Percentiles rank a stretch among this genome's conserved stretches.
These are phyloP conservation scores for Varanus salvator DNA, from an alignment of 2,113 vertebrate genomes.

Conservation along the genomic window DNA sequence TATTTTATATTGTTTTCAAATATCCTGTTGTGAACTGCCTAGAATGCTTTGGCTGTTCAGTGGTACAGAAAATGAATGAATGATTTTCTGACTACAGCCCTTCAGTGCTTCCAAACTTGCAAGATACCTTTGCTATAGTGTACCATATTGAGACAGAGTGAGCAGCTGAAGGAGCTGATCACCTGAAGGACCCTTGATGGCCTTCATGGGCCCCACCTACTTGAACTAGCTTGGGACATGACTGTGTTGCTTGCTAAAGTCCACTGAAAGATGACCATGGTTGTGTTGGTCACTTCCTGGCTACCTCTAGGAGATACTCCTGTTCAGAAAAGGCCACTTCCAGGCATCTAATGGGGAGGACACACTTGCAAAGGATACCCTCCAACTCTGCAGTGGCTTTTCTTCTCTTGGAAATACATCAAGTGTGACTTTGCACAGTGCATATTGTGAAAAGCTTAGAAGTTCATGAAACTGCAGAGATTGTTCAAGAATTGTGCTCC, in stretches of 20 bases:
- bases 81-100: too few relatives aligned
- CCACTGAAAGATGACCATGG: background rate
- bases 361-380: background rate
- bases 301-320: background rate
- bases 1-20: too few relatives aligned
- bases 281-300: background rate
- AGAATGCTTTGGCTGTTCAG: too few relatives aligned
- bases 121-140: background rate
- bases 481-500: too few relatives aligned
- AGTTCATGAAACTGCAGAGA: too few relatives aligned
- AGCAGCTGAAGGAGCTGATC: background rate
- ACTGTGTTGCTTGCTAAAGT: background rate
- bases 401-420: background rate
- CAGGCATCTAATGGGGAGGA: background rate
- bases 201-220: background rate
- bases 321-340: background rate
- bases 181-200: background rate
- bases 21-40: too few relatives aligned
- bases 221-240: background rate
- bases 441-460: too few relatives aligned
- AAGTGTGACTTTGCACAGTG: too few relatives aligned
- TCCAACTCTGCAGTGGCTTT: background rate
- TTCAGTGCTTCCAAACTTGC: background rate
- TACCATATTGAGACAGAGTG: too few relatives aligned
- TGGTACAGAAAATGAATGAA: too few relatives aligned